These are phyloP conservation scores for Tenualosa thibaudeaui DNA, from an alignment of 2,797 vertebrate genomes.

Conservation along the genomic window DNA sequence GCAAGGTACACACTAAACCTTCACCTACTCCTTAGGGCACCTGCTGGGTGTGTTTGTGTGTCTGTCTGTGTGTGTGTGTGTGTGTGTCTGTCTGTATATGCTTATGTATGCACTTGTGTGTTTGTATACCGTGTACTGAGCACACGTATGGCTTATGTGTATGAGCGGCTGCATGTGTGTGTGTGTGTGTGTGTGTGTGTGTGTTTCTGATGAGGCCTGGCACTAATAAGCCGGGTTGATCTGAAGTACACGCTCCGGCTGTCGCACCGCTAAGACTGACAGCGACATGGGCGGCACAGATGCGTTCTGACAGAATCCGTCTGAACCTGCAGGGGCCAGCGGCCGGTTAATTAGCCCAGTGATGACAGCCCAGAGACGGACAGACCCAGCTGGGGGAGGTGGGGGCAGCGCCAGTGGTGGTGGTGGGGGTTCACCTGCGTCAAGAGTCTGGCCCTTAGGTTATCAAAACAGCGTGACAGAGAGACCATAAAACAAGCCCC, in stretches of 20 bases:
- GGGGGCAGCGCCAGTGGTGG: not conserved
- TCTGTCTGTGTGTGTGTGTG: not conserved
- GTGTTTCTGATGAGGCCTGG: not conserved
- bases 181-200: not conserved
- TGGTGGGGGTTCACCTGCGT: not conserved
- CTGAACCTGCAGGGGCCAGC: constrained; percentile 28
- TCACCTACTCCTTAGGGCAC: not conserved
- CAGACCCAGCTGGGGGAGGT: not conserved
- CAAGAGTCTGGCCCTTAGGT: not conserved
- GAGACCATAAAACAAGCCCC: not conserved
- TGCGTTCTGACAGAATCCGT: constrained; percentile 33
- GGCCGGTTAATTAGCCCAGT: constrained; percentile 39
- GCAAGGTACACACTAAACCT: not conserved
- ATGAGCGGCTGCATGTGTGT: constrained; percentile 1
- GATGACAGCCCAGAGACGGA: constrained; percentile 35
- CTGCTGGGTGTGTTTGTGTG: not conserved
- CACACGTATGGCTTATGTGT: not conserved
- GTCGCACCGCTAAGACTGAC: not conserved
- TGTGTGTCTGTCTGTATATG: not conserved
- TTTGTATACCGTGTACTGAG: not conserved
- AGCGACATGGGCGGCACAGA: constrained; percentile 33
- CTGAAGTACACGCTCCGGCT: not conserved
- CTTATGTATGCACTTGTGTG: not conserved
- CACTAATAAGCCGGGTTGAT: not conserved
- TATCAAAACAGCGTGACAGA: not conserved